A percentile compares a stretch with the other conserved stretches of the same genome.
Conservation (phyloP, 2,888 invertebrate genomes). For the Cheiracanthium punctorium region DNA sequence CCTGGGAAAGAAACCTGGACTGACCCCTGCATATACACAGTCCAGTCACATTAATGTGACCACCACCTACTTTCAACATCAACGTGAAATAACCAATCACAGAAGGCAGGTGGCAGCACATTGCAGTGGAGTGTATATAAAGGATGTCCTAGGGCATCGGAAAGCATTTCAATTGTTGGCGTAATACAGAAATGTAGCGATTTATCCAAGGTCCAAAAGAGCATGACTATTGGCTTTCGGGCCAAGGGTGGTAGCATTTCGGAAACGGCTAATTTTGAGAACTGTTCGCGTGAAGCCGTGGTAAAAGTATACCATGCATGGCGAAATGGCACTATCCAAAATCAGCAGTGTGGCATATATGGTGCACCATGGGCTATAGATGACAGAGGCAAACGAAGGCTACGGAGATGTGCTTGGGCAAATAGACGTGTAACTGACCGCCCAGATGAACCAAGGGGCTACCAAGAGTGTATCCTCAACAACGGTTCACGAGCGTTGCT, state of each 20-base stretch:
- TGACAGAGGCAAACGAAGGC: neutral
- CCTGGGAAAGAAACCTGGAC: no score
- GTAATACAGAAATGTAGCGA: neutral
- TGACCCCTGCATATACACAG: no score
- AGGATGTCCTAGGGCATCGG: neutral
- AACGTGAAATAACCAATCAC: constrained; percentile 25
- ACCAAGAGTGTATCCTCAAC: no score
- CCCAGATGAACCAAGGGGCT: no score
- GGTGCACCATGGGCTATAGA: neutral
- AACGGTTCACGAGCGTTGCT: no score
- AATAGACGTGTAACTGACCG: no score
- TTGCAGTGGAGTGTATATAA: constrained; percentile 18
- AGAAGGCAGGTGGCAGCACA: constrained; percentile 25
- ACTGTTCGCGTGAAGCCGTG: neutral
- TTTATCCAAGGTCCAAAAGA: neutral
- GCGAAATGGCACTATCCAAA: constrained; percentile 10
- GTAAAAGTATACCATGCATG: constrained; percentile 16
- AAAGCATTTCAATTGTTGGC: neutral
- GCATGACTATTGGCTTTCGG: neutral
- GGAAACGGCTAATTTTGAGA: neutral
- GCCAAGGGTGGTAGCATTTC: neutral
- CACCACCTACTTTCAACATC: no score
- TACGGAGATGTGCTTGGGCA: neutral
- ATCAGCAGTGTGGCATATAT: constrained; percentile 5
- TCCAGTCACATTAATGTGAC: no score